Evolutionary conservation across 1,140 invertebrate species (phyloP).

Genomic region (Trachymyrmex cornetzi): DNA sequence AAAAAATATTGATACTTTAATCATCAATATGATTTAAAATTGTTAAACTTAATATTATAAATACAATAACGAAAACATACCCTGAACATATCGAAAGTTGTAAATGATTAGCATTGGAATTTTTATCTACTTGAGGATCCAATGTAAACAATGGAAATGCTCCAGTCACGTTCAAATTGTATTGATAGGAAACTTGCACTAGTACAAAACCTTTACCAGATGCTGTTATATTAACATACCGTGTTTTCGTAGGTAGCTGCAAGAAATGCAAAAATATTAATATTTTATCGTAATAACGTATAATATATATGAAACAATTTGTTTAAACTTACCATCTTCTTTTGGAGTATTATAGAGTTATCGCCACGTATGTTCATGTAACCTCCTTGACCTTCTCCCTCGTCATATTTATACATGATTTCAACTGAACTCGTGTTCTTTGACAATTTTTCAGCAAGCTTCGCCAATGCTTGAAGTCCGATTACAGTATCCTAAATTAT

Average conservation of each 20-base stretch:
- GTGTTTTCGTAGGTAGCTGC: constrained; percentile 87
- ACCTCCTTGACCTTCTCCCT: constrained; percentile 87
- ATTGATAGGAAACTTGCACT: constrained; percentile 93
- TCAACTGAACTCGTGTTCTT: constrained; percentile 88
- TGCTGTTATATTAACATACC: constrained; percentile 89
- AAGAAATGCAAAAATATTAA: constrained; percentile 61
- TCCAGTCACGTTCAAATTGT: constrained; percentile 96
- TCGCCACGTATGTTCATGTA: constrained; percentile 90
- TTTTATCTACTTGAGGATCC: constrained; percentile 95
- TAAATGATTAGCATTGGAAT: constrained; percentile 93
- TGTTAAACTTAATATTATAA: neutral
- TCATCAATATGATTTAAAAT: neutral
- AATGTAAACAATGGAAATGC: constrained; percentile 96
- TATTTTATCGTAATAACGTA: neutral
- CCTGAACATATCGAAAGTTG: constrained; percentile 95
- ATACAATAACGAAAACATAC: constrained; percentile 83
- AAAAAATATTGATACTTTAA: neutral
- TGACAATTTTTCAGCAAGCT: constrained; percentile 89
- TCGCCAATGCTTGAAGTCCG: constrained; percentile 91
- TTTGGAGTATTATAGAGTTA: constrained; percentile 93
- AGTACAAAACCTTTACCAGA: constrained; percentile 94
- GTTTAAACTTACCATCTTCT: constrained; percentile 87
- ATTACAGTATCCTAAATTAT: constrained; percentile 90
- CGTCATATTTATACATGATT: constrained; percentile 86
- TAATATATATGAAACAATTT: neutral